A percentile compares a stretch with the other conserved stretches of the same genome.
These are phyloP conservation scores for Sylvia atricapilla DNA, from an alignment of 2,113 vertebrate genomes.

Conservation along the genomic window DNA sequence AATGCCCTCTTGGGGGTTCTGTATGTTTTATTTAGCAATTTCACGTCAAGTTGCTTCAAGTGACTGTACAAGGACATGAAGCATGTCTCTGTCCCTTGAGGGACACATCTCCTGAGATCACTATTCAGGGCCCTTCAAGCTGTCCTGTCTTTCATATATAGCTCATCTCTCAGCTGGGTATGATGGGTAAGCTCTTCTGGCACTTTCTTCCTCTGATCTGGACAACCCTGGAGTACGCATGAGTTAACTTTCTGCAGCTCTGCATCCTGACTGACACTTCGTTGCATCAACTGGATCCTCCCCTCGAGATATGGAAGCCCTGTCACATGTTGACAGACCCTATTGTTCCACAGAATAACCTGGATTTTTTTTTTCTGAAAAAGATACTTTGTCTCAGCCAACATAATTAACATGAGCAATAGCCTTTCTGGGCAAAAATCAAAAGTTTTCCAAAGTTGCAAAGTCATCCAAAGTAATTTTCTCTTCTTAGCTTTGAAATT, in stretches of 20 bases:
- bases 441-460: not conserved
- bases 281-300: slow-evolving; percentile 17
- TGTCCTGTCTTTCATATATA: slow-evolving; percentile 30
- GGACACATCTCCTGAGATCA: slow-evolving; percentile 26
- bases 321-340: slow-evolving; percentile 18
- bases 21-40: slow-evolving; percentile 53
- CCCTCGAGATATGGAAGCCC: not conserved
- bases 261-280: not conserved
- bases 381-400: not conserved
- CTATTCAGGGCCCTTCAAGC: slow-evolving; percentile 25
- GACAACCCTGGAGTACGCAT: slow-evolving; percentile 23
- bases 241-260: slow-evolving; percentile 46
- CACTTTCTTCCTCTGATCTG: slow-evolving; percentile 32
- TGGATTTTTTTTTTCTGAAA: not conserved
- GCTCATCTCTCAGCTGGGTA: slow-evolving; percentile 29
- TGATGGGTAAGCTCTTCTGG: slow-evolving; percentile 45
- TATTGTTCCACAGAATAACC: not conserved
- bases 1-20: slow-evolving; percentile 29
- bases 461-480: not conserved
- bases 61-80: slow-evolving; percentile 41
- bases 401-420: not conserved
- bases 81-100: slow-evolving; percentile 36
- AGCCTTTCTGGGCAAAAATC: not conserved
- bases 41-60: slow-evolving; percentile 24
- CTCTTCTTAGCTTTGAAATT: not conserved